Percentiles rank a stretch among this genome's conserved stretches.
These are phyloP conservation scores for Dryobota labecula DNA, from an alignment of 2,888 invertebrate species.

Conservation along the genomic window DNA sequence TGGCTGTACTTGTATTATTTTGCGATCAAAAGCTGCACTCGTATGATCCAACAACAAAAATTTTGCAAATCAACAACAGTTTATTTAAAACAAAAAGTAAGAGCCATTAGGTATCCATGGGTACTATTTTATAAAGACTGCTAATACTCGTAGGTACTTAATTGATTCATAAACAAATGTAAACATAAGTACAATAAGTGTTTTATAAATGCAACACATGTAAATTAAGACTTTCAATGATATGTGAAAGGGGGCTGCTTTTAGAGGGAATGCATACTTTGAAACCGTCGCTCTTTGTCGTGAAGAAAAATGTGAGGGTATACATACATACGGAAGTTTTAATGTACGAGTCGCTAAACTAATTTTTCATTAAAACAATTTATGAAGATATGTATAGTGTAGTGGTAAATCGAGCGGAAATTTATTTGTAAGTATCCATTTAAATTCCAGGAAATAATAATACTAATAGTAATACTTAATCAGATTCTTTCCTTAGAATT, in stretches of 20 bases:
- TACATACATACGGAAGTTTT: conserved; percentile 34
- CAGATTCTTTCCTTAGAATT: neutral
- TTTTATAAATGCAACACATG: conserved; percentile 23
- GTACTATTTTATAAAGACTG: neutral
- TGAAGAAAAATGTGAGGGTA: conserved; percentile 35
- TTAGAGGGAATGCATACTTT: conserved; percentile 24
- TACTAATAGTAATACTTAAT: too few relatives aligned
- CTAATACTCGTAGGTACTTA: neutral
- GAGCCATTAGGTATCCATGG: neutral
- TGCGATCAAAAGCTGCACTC: neutral
- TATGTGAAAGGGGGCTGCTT: conserved; percentile 7
- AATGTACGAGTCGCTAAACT: conserved; percentile 37
- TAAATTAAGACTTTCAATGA: conserved; percentile 25
- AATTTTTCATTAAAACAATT: conserved; percentile 29
- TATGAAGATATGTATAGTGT: neutral
- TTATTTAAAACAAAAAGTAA: neutral
- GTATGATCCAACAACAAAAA: neutral
- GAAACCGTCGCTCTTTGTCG: conserved; percentile 21
- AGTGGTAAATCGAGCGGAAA: neutral
- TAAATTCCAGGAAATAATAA: too few relatives aligned
- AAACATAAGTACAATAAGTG: conserved; percentile 1
- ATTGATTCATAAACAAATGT: neutral
- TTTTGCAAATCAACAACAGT: neutral
- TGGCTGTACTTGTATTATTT: neutral
- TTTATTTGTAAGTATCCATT: neutral